A percentile compares a stretch with the other conserved stretches of the same genome.
These are phyloP conservation scores for Zosterops pallidus DNA, from an alignment of 2,113 vertebrate genomes.

Conservation along the genomic window DNA sequence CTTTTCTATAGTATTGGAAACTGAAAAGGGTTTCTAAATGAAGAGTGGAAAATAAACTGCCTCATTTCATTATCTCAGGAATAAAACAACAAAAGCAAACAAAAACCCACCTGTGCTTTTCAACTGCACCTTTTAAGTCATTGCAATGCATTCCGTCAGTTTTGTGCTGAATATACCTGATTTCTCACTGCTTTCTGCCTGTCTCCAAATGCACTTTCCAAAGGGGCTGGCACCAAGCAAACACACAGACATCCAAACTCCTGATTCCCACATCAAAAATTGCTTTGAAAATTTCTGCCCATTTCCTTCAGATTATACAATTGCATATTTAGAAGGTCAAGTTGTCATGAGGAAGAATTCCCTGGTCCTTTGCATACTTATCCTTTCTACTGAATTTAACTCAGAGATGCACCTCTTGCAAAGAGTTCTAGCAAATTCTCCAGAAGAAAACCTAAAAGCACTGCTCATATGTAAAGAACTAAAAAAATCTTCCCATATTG, in stretches of 20 bases:
- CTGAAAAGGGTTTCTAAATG: background rate
- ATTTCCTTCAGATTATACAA: background rate
- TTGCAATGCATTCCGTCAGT: background rate
- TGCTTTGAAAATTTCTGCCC: background rate
- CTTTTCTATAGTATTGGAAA: slow-evolving; percentile 5
- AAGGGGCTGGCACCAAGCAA: background rate
- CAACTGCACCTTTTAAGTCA: background rate
- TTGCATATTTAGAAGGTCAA: background rate
- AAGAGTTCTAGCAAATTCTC: background rate
- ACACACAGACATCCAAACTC: background rate
- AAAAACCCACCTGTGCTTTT: slow-evolving; percentile 31
- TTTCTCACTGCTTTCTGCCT: background rate
- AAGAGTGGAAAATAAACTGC: background rate
- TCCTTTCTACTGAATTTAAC: background rate
- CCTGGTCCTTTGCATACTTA: background rate
- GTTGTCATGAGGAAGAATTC: background rate
- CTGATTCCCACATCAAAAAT: background rate
- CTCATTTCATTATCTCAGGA: background rate
- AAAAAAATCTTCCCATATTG: background rate
- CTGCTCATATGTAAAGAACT: background rate
- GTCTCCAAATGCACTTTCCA: background rate
- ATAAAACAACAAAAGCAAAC: background rate
- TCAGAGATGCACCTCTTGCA: background rate
- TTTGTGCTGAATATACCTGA: background rate
- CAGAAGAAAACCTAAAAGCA: background rate